Conservation (phyloP, 2,888 invertebrate genomes). For the Lapara coniferarum region DNA sequence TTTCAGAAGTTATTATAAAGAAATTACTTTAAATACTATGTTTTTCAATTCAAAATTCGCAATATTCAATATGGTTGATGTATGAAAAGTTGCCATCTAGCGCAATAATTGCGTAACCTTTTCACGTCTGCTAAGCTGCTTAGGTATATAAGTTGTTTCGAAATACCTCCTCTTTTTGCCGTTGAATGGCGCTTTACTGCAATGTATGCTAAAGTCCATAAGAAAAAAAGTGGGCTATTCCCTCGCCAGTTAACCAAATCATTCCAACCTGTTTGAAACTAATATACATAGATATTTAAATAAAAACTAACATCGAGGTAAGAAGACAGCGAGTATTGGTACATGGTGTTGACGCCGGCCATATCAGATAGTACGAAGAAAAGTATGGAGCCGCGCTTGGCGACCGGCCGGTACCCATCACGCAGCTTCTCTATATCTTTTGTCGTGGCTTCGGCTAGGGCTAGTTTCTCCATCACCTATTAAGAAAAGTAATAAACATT, state of each 20-base stretch:
- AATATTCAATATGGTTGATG: no score
- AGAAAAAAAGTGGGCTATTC: no score
- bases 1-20: no score
- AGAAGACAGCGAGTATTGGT: conserved; percentile 94
- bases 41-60: no score
- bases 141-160: background rate
- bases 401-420: conserved; percentile 93
- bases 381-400: conserved; percentile 93
- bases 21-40: no score
- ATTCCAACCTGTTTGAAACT: background rate
- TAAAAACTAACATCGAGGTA: conserved; percentile 86
- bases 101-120: background rate
- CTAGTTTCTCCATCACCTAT: conserved; percentile 89
- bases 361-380: conserved; percentile 96
- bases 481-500: no score
- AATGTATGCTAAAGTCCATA: no score
- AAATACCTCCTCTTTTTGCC: background rate
- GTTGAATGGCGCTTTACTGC: background rate
- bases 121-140: background rate
- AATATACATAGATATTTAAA: background rate
- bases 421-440: conserved; percentile 91
- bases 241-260: no score
- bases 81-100: conserved; percentile 18
- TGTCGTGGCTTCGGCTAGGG: conserved; percentile 89
- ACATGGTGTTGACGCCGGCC: conserved; percentile 95